Percentiles rank a stretch among this genome's conserved stretches.
phyloP scores from a whole-genome alignment of 2,797 vertebrate genomes.

The Coregonus ussuriensis region DNA sequence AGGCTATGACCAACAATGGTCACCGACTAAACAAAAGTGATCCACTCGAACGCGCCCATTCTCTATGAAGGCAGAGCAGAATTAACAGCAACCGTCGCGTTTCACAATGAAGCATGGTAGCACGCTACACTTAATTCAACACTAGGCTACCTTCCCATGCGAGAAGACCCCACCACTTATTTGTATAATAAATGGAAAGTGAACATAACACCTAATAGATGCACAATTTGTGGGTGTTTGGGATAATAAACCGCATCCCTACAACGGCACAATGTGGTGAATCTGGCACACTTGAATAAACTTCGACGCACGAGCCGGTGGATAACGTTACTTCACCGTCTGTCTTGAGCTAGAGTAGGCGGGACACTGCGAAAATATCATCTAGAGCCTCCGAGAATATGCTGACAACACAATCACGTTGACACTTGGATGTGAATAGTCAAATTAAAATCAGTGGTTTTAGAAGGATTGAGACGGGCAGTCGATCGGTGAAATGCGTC shows the following conservation, averaged over 20 bases:
- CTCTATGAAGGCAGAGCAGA: no score
- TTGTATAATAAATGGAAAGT: background rate
- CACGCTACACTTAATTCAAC: background rate
- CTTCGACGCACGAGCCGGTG: background rate
- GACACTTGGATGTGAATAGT: background rate
- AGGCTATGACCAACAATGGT: no score
- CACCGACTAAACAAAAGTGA: no score
- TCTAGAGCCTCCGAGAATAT: background rate
- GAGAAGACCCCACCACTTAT: background rate
- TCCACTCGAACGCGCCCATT: no score
- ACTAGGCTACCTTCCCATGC: background rate
- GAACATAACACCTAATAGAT: background rate
- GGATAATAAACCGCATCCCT: background rate
- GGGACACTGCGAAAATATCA: background rate
- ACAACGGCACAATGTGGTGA: background rate
- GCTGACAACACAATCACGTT: background rate
- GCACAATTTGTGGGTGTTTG: background rate
- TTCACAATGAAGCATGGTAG: no score
- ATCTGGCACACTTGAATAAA: background rate
- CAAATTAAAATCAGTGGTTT: background rate
- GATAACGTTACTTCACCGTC: background rate
- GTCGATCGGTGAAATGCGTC: background rate
- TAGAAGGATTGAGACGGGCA: no score
- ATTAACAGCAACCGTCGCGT: no score
- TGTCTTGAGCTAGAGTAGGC: background rate